Percentiles rank a stretch among this genome's conserved stretches.
Conservation (phyloP, 53 echinoderm and acorn worm genomes). For the Zoroaster sp. region DNA sequence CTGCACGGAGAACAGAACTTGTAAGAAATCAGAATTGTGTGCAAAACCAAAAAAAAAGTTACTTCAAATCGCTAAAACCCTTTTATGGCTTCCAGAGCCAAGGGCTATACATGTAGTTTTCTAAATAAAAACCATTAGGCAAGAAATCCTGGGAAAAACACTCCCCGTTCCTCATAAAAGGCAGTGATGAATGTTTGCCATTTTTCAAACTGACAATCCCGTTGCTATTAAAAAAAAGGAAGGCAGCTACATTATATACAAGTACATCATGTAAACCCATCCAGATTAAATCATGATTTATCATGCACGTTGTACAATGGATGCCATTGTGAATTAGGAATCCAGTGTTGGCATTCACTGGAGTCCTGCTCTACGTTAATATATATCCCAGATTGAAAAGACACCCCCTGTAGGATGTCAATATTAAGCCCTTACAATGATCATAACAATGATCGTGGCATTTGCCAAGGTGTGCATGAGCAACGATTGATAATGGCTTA, state of each 20-base stretch:
- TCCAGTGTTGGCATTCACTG: not conserved
- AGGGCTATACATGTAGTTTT: too few relatives aligned
- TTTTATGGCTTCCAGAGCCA: too few relatives aligned
- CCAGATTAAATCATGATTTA: not conserved
- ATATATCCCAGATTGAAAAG: not conserved
- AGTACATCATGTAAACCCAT: too few relatives aligned
- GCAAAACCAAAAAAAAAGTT: too few relatives aligned
- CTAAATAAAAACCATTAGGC: not conserved
- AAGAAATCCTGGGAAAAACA: not conserved
- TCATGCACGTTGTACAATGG: not conserved
- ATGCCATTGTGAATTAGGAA: not conserved
- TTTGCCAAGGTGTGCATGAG: not conserved
- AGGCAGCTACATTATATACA: not conserved
- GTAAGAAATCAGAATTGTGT: too few relatives aligned
- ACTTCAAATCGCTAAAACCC: too few relatives aligned
- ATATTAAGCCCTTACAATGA: not conserved
- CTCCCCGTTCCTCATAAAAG: not conserved
- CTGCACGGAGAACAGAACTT: too few relatives aligned
- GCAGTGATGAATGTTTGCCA: slow-evolving; percentile 11
- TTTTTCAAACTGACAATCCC: not conserved
- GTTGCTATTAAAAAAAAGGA: not conserved
- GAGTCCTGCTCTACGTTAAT: not conserved
- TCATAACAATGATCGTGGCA: not conserved
- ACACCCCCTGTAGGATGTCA: too few relatives aligned
- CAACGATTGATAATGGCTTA: not conserved